A percentile compares a stretch with the other conserved stretches of the same genome.
Conservation (phyloP, 2,113 vertebrate genomes). For the Hippolais icterina region DNA sequence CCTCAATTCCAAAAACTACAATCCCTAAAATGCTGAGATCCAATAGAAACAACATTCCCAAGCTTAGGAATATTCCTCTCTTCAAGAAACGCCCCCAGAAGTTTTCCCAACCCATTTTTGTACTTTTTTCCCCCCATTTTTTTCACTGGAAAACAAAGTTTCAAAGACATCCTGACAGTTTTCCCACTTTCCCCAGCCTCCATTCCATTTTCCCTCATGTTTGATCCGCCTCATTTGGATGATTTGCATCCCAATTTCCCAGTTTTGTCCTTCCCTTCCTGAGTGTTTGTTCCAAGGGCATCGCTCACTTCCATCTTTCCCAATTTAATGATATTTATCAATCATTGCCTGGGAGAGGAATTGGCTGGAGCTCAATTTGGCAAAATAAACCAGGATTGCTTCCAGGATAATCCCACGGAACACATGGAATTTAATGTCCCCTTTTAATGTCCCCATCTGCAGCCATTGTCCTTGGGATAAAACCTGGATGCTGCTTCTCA, state of each 20-base stretch:
- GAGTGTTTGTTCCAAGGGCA: constrained; percentile 22
- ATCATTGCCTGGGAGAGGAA: constrained; percentile 23
- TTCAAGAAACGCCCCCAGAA: rapidly evolving
- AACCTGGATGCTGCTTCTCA: not conserved
- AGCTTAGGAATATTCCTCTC: not conserved
- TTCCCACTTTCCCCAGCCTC: not conserved
- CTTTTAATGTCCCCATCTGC: constrained; percentile 1
- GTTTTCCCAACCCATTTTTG: not conserved
- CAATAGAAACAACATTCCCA: not conserved
- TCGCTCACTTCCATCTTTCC: constrained; percentile 32
- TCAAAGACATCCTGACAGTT: not conserved
- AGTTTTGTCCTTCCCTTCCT: constrained; percentile 3
- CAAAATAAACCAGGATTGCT: constrained; percentile 17
- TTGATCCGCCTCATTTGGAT: not conserved
- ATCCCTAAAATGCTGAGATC: rapidly evolving
- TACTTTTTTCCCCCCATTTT: rapidly evolving
- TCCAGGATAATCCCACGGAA: constrained; percentile 57
- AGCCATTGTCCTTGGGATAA: constrained; percentile 19
- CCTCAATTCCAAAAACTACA: not conserved
- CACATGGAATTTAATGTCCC: constrained; percentile 58
- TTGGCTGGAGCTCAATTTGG: constrained; percentile 45
- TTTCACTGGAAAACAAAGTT: not conserved
- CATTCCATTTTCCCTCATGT: rapidly evolving
- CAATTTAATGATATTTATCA: constrained; percentile 65
- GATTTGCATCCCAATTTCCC: not conserved